Evolutionary conservation across 2,797 vertebrate genomes (phyloP).

Genomic region (Crenuchus spilurus): DNA sequence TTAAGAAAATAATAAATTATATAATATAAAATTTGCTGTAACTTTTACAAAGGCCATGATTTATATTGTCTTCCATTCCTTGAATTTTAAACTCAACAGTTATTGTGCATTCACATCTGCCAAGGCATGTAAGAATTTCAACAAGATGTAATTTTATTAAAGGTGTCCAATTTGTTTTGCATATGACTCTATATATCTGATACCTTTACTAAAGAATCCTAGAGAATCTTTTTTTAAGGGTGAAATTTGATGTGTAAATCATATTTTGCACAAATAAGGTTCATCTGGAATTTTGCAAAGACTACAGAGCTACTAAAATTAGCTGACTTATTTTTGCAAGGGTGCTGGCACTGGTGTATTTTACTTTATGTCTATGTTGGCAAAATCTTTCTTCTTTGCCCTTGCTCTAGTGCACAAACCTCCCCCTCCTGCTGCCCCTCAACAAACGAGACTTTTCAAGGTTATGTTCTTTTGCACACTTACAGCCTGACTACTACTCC

Average conservation of each 20-base stretch:
- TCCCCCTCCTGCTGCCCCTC: slow-evolving; percentile 8
- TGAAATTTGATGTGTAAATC: neutral
- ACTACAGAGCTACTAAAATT: slow-evolving; percentile 11
- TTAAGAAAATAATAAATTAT: too few species aligned
- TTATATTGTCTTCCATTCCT: too few species aligned
- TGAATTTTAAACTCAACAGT: too few species aligned
- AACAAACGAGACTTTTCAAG: slow-evolving; percentile 54
- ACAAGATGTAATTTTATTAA: too few species aligned
- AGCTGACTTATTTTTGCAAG: neutral
- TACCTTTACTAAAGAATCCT: too few species aligned
- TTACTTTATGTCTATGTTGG: slow-evolving; percentile 10
- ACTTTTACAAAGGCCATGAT: too few species aligned
- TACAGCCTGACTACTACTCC: slow-evolving; percentile 40
- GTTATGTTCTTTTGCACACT: slow-evolving; percentile 48
- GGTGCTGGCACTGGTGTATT: slow-evolving; percentile 4
- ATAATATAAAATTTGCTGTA: too few species aligned
- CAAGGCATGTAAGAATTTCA: too few species aligned
- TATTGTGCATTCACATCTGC: too few species aligned
- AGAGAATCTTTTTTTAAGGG: too few species aligned
- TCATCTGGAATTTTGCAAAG: neutral
- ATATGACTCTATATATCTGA: too few species aligned
- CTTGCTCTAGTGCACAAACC: neutral
- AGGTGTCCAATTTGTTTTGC: too few species aligned
- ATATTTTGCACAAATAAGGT: neutral
- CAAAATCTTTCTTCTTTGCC: slow-evolving; percentile 15